Evolutionary conservation across 2,113 vertebrate species (phyloP).

Genomic region (Brachypodius melanocephalos): DNA sequence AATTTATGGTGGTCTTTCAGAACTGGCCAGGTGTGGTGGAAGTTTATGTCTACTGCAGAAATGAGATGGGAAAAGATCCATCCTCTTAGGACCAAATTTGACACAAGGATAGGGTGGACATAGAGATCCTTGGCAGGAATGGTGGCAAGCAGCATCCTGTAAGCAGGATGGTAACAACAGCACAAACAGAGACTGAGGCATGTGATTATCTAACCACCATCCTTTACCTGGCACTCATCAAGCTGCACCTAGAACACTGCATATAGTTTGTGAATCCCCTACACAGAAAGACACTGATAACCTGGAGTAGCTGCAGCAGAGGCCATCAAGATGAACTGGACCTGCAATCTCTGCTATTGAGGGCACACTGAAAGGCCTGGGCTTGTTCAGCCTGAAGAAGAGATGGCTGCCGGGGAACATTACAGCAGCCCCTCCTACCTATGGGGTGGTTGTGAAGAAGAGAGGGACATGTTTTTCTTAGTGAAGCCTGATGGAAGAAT

Average conservation of each 20-base stretch:
- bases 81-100: neutral
- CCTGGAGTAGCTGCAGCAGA: neutral
- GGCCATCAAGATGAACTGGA: neutral
- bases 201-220: neutral
- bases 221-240: neutral
- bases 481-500: neutral
- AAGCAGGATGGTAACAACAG: neutral
- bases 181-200: neutral
- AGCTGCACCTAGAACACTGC: neutral
- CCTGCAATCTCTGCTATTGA: neutral
- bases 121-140: neutral
- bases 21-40: neutral
- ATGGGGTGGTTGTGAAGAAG: neutral
- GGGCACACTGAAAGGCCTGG: neutral
- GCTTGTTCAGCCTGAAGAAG: neutral
- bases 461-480: neutral
- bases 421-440: neutral
- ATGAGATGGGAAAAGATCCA: neutral
- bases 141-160: neutral
- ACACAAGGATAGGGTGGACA: neutral
- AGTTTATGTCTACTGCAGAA: neutral
- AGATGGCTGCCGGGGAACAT: neutral
- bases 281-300: neutral
- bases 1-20: neutral
- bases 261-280: neutral